Base-by-base conservation (phyloP, 92 coral and sea anemone species). In the Epizoanthus illoricatus region DNA sequence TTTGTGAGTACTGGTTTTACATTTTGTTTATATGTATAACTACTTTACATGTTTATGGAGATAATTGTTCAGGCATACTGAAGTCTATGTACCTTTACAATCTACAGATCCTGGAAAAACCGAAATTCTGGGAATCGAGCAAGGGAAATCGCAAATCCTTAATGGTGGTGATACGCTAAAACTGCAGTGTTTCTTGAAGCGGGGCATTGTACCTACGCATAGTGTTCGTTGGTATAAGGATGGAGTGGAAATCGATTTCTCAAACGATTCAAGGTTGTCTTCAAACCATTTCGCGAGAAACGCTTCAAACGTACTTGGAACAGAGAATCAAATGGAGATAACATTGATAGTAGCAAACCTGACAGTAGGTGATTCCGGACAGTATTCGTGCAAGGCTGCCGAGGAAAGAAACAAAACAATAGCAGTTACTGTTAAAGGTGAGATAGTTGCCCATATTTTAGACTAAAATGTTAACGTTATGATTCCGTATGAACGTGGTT, bases 341-440 rank as follows among this genome's bases (percentile, higher is more conserved):
- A 40, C 62, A 58, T 23, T 75, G 7, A 75, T 54, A 39, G 12
- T 75, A 21, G 11, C 52, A 33, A 58, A 75, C 65, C 49, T 59
- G 4, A 75, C 81, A 7, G 55, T 59, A 7, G 42, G 19, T 24
- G 81, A 75, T 20, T 75, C 81, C 0, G 81, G 54, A 10, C 11
- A 8, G 1, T 75, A 75, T 16, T 17, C 54, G 0, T 75, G 81
- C 55, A 75, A 75, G 20, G 81, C 49, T 1, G 5, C 67, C 21
- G 20, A 60, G 20, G 81, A 75, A 65, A 45, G 42, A 17, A 59
- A 4, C 18, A 52, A 75, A 42, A 36, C 69, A 11, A 59, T 75
- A 39, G 24, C 36, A n/a, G 55, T 75, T 8, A 75, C 62, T 58
- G 69, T 75, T 17, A 75, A 75, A 75, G 81, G 81, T 75, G 61